A percentile compares a stretch with the other conserved stretches of the same genome.
These are phyloP conservation scores for Saiga tatarica DNA, from an alignment of 2,113 vertebrate species.

Conservation along the genomic window DNA sequence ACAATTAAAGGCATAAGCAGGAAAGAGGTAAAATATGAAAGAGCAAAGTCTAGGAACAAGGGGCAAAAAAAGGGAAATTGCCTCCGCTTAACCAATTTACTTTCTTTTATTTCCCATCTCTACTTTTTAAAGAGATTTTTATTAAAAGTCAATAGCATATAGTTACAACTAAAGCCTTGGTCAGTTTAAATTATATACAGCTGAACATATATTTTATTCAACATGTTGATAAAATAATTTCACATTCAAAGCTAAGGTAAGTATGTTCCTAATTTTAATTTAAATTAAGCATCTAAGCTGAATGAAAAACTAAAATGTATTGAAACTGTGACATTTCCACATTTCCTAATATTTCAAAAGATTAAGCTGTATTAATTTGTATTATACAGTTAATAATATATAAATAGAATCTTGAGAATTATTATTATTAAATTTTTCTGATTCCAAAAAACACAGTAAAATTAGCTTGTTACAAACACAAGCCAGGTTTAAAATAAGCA, in stretches of 20 bases:
- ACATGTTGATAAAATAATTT: conserved; percentile 41
- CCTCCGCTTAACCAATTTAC: background rate
- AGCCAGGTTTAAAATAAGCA: conserved; percentile 86
- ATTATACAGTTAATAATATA: background rate
- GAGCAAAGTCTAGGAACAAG: background rate
- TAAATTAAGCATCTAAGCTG: conserved; percentile 25
- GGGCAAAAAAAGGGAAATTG: background rate
- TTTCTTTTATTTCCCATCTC: background rate
- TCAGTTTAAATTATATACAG: conserved; percentile 11
- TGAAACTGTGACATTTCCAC: background rate
- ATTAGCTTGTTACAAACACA: conserved; percentile 83
- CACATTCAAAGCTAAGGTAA: background rate
- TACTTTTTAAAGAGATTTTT: background rate
- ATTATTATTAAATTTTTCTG: conserved; percentile 76
- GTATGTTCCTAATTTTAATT: conserved; percentile 12
- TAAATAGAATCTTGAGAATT: conserved; percentile 56
- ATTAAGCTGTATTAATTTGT: background rate
- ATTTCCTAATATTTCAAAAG: conserved; percentile 37
- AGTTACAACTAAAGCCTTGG: background rate
- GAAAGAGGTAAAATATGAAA: conserved; percentile 29
- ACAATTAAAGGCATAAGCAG: background rate
- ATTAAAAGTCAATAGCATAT: background rate
- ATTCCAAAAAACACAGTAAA: conserved; percentile 78
- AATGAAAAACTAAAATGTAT: background rate
- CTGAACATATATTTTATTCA: background rate